Evolutionary conservation across 2,113 vertebrate species (phyloP).

Genomic region (Syngnathus floridae): DNA sequence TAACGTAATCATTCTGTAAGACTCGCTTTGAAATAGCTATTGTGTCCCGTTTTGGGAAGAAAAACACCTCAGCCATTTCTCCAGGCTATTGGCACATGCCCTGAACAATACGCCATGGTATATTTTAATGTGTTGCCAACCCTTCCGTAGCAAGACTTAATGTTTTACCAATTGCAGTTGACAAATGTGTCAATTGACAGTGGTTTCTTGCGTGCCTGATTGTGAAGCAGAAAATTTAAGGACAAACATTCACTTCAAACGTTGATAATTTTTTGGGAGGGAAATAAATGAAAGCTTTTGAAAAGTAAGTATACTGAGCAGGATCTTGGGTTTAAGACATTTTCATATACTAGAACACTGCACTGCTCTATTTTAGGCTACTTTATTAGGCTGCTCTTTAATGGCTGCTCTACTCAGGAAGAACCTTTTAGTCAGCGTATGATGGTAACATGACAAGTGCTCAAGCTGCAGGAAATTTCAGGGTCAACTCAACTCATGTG

Average conservation of each 20-base stretch:
- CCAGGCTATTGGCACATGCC: no score
- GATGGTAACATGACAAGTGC: slow-evolving; percentile 29
- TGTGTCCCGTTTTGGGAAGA: no score
- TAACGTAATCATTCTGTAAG: no score
- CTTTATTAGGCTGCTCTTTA: slow-evolving; percentile 9
- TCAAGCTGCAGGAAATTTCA: slow-evolving; percentile 34
- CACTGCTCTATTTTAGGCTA: not conserved
- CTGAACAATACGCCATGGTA: no score
- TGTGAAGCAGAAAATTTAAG: not conserved
- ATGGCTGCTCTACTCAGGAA: slow-evolving; percentile 19
- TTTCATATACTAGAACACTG: not conserved
- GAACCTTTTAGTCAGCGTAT: slow-evolving; percentile 6
- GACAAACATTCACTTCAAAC: not conserved
- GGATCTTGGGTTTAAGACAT: not conserved
- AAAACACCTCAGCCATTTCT: no score
- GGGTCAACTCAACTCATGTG: slow-evolving; percentile 25
- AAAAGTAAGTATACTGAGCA: not conserved
- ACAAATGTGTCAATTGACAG: not conserved
- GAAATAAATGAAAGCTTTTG: not conserved
- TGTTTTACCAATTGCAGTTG: not conserved
- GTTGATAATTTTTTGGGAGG: not conserved
- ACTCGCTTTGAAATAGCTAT: no score
- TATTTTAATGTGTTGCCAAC: no score
- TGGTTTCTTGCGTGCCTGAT: not conserved
- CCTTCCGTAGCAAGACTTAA: not conserved